Evolutionary conservation across 30 jellyfish, hydroid and myxozoan genomes (phyloP).

Genomic region (Calvadosia cruxmelitensis): DNA sequence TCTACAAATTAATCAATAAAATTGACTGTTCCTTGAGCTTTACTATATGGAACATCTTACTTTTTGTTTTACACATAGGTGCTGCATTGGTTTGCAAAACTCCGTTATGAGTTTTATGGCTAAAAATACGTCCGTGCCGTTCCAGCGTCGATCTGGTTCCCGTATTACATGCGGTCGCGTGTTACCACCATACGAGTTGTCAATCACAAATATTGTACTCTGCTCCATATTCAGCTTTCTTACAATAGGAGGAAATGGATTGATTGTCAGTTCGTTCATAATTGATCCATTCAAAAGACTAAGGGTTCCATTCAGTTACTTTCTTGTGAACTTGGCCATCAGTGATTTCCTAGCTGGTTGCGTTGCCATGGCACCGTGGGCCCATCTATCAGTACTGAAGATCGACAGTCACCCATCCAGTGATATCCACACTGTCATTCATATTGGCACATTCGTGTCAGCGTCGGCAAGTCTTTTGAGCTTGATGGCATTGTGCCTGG

Average conservation of each 20-base stretch:
- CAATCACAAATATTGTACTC: too few relatives aligned
- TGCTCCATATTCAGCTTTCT: too few relatives aligned
- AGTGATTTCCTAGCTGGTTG: slow-evolving; percentile 70
- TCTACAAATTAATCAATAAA: too few relatives aligned
- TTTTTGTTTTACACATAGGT: too few relatives aligned
- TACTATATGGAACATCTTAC: too few relatives aligned
- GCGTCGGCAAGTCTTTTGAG: slow-evolving; percentile 78
- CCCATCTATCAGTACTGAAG: slow-evolving; percentile 33
- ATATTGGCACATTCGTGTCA: slow-evolving; percentile 56
- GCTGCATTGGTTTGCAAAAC: too few relatives aligned
- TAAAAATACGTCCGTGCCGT: too few relatives aligned
- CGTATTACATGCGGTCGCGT: too few relatives aligned
- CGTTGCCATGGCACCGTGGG: slow-evolving; percentile 63
- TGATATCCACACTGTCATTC: slow-evolving; percentile 20
- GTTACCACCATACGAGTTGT: too few relatives aligned
- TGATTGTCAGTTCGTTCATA: slow-evolving; percentile 35
- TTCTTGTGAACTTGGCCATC: slow-evolving; percentile 61
- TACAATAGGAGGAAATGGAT: slow-evolving; percentile 49
- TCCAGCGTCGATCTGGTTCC: too few relatives aligned
- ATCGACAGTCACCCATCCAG: slow-evolving; percentile 17
- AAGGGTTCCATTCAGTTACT: slow-evolving; percentile 68
- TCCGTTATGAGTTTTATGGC: too few relatives aligned
- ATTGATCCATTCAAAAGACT: slow-evolving; percentile 70
- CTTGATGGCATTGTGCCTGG: slow-evolving; percentile 75
- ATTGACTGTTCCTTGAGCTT: too few relatives aligned